Evolutionary conservation across 2,113 vertebrate genomes (phyloP).

Genomic region (Penelope pileata): DNA sequence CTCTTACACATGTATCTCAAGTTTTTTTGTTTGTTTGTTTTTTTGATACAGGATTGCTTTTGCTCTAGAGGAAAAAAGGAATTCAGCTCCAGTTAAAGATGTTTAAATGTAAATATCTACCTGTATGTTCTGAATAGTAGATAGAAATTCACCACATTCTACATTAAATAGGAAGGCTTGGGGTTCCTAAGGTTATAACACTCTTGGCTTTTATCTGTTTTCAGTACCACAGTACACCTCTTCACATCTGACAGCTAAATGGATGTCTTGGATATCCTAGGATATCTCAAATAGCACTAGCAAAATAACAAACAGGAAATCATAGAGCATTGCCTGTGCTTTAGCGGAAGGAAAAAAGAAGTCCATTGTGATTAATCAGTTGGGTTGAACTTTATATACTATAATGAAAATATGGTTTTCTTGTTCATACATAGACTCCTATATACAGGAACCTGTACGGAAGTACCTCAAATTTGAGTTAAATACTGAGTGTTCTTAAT

Average conservation of each 20-base stretch:
- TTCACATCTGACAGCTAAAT: neutral
- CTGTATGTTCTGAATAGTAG: neutral
- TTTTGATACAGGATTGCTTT: neutral
- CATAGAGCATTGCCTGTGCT: too few relatives aligned
- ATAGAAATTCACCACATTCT: neutral
- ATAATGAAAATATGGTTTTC: neutral
- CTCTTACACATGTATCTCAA: too few relatives aligned
- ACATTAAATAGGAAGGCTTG: neutral
- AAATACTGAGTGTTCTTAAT: neutral
- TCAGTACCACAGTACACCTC: neutral
- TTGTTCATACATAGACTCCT: neutral
- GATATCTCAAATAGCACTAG: neutral
- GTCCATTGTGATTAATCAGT: neutral
- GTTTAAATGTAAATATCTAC: neutral
- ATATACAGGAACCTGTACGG: neutral
- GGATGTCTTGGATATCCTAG: neutral
- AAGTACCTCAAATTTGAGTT: neutral
- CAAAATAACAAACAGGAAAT: neutral
- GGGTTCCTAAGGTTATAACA: fast-evolving
- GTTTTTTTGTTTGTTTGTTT: neutral
- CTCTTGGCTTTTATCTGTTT: neutral
- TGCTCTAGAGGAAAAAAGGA: neutral
- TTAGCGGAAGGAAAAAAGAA: neutral
- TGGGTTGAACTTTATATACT: neutral
- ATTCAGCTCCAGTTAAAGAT: neutral